Percentiles rank a stretch among this genome's conserved stretches.
phyloP scores from a whole-genome alignment of 1,140 invertebrate species.

The Homalodisca vitripennis region DNA sequence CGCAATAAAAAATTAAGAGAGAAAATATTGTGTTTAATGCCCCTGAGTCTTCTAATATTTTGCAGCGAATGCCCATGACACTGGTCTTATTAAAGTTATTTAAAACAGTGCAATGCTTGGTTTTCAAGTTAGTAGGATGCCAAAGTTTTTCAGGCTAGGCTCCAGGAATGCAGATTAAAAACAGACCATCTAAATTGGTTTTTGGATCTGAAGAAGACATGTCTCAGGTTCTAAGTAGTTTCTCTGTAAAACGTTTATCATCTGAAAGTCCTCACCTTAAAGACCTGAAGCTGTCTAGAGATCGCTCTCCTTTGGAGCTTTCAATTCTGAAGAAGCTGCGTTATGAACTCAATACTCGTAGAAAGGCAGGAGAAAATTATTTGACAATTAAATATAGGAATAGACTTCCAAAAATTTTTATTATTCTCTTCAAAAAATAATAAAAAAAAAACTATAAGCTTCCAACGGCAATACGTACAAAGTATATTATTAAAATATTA shows the following conservation, averaged over 20 bases:
- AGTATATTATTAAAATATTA: conserved; percentile 3
- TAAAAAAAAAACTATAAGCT: conserved; percentile 4
- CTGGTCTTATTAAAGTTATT: not conserved
- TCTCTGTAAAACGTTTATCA: not conserved
- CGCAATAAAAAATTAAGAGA: not conserved
- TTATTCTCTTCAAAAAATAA: too few relatives aligned
- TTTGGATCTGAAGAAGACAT: conserved; percentile 5
- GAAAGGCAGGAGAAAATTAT: conserved; percentile 1
- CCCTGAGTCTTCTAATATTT: conserved; percentile 6
- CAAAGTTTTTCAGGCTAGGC: conserved; percentile 18
- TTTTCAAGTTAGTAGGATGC: not conserved
- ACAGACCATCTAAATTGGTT: conserved; percentile 21
- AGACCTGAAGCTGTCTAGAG: conserved; percentile 16
- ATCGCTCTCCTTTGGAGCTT: not conserved
- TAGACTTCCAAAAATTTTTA: not conserved
- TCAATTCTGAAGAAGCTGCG: not conserved
- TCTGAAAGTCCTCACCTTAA: not conserved
- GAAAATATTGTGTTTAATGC: not conserved
- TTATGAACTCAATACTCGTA: not conserved
- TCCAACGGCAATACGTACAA: conserved; percentile 20
- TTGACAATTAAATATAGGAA: conserved; percentile 23
- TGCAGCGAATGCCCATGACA: not conserved
- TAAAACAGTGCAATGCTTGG: not conserved
- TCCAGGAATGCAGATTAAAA: not conserved
- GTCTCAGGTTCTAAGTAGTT: conserved; percentile 6